phyloP scores from a whole-genome alignment of 2,797 vertebrate species.

The Paguma larvata region DNA sequence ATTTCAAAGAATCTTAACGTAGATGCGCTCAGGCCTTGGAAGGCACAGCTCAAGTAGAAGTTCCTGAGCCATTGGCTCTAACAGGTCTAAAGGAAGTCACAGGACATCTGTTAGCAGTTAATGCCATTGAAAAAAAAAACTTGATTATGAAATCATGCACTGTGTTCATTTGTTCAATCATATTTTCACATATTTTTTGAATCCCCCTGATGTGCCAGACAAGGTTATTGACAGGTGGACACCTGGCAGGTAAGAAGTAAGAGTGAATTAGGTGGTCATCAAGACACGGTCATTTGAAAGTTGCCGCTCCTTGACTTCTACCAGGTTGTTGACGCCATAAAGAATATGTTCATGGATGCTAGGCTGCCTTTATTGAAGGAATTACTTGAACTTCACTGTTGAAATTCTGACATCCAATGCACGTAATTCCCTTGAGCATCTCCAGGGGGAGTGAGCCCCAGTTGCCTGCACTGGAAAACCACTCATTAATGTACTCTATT shows the following conservation, averaged over 20 bases:
- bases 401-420: not conserved
- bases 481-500: not conserved
- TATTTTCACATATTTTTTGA: not conserved
- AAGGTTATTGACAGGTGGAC: not conserved
- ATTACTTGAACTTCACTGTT: not conserved
- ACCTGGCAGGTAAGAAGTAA: not conserved
- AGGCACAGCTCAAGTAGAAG: too few relatives aligned
- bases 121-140: not conserved
- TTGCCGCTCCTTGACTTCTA: not conserved
- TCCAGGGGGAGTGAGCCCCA: not conserved
- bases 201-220: not conserved
- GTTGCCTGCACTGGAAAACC: not conserved
- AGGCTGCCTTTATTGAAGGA: not conserved
- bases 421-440: not conserved
- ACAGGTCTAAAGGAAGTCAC: not conserved
- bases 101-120: not conserved
- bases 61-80: not conserved
- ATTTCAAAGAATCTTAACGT: not conserved
- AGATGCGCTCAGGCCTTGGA: not conserved
- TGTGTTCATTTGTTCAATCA: not conserved
- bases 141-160: not conserved
- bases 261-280: not conserved
- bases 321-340: not conserved
- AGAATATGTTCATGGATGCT: not conserved
- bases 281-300: not conserved